Base-by-base conservation (phyloP, 1,140 invertebrate species). In the Chrysopa pallens region DNA sequence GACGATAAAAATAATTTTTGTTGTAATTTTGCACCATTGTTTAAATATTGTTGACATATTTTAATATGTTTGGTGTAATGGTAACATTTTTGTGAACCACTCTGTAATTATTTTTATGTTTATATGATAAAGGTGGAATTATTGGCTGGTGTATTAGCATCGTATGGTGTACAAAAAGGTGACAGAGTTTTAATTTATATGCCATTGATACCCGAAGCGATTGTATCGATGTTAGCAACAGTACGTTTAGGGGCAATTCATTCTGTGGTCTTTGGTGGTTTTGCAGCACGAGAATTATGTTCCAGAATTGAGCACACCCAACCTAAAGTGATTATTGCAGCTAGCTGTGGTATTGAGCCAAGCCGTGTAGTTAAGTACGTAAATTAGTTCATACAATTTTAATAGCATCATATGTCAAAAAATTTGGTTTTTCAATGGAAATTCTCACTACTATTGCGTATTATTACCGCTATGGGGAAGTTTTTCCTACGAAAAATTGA, bases 331-430 rank as follows among this genome's bases (percentile, higher is more conserved):
- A 76, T 95, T 28, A 80, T 95, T 17, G 80, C 84, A 11, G 86
- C 89, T 0, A 92, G 84, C 59, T 90, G 82, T 58, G 90, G 90
- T 5, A 68, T 94, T 5, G 90, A 94, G 59, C 87, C 88, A 0
- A 76, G 75, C 36, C 83, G 80, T 66, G 67, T 87, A 36, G 74
- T 94, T 23, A 77, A 73, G 79, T 84, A 64, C 5, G 17, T 23
- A 23, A 23, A 23, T 23, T 5, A 23, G n/a, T n/a, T n/a, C n/a
- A n/a, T n/a, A n/a, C n/a, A n/a, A n/a, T n/a, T n/a, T n/a, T n/a
- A n/a, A n/a, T n/a, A n/a, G n/a, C n/a, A n/a, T n/a, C n/a, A n/a
- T n/a, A n/a, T n/a, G n/a, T n/a, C n/a, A n/a, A n/a, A n/a, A n/a
- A n/a, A n/a, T n/a, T n/a, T n/a, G n/a, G n/a, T n/a, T n/a, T n/a